Base-by-base conservation (phyloP, 1,140 invertebrate genomes). In the Archivesica marissinica region DNA sequence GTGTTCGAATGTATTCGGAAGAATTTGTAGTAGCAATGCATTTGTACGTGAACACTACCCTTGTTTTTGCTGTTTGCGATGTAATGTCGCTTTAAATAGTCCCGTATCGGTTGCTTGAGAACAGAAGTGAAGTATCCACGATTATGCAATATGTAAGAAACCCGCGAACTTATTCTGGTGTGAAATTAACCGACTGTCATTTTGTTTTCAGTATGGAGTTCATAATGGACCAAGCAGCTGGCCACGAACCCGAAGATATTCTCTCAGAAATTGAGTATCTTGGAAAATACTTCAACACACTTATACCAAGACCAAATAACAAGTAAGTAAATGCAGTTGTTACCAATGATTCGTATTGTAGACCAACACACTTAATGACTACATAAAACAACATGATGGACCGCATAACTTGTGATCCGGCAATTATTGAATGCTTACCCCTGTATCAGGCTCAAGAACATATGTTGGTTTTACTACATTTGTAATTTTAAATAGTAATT, bases 271-370 rank as follows among this genome's bases (percentile, higher is more conserved):
- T 78, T 23, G 39, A 78, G n/a, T 56, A 39, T n/a, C 20, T 78
- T 20, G 20, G 7, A 54, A 44, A 78, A 44, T 78, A 78, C 38
- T 78, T 78, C 56, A 64, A 78, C n/a, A 61, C 76, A 2, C 15
- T 64, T 28, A 64, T 78, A 13, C 76, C 76, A 6, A 44, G n/a
- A 64, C 76, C 76, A 30, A 44, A 39, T 28, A 64, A 64, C n/a
- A 20, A 11, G 76, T 78, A 64, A 78, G 76, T 78, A 15, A 59
- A 50, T 50, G 56, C 9, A 59, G 11, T 9, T 59, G 9, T 59
- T 13, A 13, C 17, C 33, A 20, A 11, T 33, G 13, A 68, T 68
- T 15, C 64, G 13, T n/a, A 68, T 30, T 11, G 7, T 13, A 68
- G 17, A 13, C n/a, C 9, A 30, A 28, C 35, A n/a, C 13, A 33